These are phyloP conservation scores for Esox niger DNA, from an alignment of 2,113 vertebrate species.

Conservation along the genomic window DNA sequence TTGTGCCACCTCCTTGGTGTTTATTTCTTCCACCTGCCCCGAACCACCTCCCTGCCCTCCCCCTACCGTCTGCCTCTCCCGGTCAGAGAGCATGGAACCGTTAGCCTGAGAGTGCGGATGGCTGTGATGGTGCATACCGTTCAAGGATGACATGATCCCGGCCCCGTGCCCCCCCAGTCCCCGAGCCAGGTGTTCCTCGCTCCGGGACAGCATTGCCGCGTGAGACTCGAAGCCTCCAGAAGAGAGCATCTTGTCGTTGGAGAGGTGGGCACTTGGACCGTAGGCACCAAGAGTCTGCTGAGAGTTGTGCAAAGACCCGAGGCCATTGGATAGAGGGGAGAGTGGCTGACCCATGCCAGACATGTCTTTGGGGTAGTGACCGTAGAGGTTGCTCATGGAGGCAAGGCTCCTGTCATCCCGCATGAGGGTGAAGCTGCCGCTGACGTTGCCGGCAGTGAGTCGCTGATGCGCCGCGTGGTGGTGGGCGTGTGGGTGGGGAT, in stretches of 20 bases:
- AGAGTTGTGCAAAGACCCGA: slow-evolving; percentile 88
- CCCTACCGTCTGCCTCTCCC: slow-evolving; percentile 76
- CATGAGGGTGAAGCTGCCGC: slow-evolving; percentile 95
- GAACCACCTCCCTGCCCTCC: slow-evolving; percentile 78
- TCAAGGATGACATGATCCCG: slow-evolving; percentile 83
- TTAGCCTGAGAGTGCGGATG: slow-evolving; percentile 85
- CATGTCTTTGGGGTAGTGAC: slow-evolving; percentile 96
- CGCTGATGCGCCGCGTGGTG: slow-evolving; percentile 89
- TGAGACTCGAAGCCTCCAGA: slow-evolving; percentile 90
- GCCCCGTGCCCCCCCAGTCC: slow-evolving; percentile 83
- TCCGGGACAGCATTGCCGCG: slow-evolving; percentile 87
- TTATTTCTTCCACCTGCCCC: slow-evolving; percentile 93
- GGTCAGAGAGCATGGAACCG: slow-evolving; percentile 81
- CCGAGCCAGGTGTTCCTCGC: slow-evolving; percentile 87
- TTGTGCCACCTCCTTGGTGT: slow-evolving; percentile 98
- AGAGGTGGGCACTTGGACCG: slow-evolving; percentile 83
- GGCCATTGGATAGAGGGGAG: slow-evolving; percentile 89
- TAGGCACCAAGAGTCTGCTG: slow-evolving; percentile 88
- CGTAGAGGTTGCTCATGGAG: slow-evolving; percentile 92
- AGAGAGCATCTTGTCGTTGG: slow-evolving; percentile 92
- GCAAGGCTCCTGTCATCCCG: slow-evolving; percentile 90
- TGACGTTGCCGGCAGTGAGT: slow-evolving; percentile 84
- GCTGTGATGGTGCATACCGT: slow-evolving; percentile 83
- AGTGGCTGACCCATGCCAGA: slow-evolving; percentile 89
- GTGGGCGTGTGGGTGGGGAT: slow-evolving; percentile 84